Evolutionary conservation across 2,113 vertebrate genomes (phyloP), one percentile per base, ranked within the genome.

Genomic region (Chaenocephalus aceratus): DNA sequence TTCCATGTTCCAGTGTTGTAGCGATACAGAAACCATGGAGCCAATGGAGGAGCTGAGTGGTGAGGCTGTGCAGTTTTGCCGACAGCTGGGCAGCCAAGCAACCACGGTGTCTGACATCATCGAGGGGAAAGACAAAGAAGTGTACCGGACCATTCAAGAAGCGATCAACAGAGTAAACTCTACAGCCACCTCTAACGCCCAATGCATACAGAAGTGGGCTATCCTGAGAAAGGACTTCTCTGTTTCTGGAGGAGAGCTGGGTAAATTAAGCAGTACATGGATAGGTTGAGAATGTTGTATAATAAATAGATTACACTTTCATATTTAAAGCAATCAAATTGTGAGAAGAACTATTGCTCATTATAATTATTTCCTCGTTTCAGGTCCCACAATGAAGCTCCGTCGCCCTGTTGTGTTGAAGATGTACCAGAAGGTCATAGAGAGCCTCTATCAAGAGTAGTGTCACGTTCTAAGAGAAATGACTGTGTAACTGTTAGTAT

Each of bases 321-420:
- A 26, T 41, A 36, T 26, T 44, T 0, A 69, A 75, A 51, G 23
- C 56, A 6, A 16, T 67, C 1, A 11, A 52, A 34, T 45, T 61
- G 46, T 5, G 3, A 66, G 4, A 59, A 6, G 12, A 49, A 41
- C 61, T 67, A 18, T n/a, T 45, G 14, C 41, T 70, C 18, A 62
- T 62, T 44, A 30, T 14, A 41, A 13, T 30, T 59, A 10, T 60
- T 77, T 62, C 78, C 26, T 77, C 4, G 2, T 91, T 94, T 52
- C 80, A 97, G 97, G 96, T 85, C 96, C 96, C 0, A 97, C 97
- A 4, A 96, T 97, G 96, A 97, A 97, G 89, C 82, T 97, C 77
- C 96, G 94, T 60, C 91, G 96, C 26, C 93, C 93, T 0, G 41
- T 83, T 0, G 96, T 97, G 60, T 88, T 95, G 4, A 89, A 96